Base-by-base conservation (phyloP, 1,140 invertebrate species). In the Musca domestica region DNA sequence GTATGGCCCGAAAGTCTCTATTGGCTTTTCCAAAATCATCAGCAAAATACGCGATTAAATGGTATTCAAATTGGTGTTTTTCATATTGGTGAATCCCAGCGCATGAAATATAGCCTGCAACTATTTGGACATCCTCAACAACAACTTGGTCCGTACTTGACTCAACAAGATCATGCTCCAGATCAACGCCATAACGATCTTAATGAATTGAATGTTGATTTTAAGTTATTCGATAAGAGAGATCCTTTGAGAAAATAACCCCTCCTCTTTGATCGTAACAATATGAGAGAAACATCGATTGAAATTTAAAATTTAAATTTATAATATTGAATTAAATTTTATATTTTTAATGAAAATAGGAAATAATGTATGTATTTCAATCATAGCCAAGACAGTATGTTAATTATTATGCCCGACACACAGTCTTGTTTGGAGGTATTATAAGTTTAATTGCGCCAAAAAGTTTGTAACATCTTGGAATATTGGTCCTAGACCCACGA, bases 51-150 rank as follows among this genome's bases (percentile, higher is more conserved):
- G 4, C 17, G 27, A 3, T 14, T 7, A 2, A n/a, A 61, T 61
- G 56, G 56, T 9, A 34, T 61, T 10, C n/a, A 19, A n/a, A 41
- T 61, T 54, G 66, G 66, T 15, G 4, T 67, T 10, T 67, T 67
- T n/a, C 47, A 25, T 41, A 67, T 67, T 19, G 66, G 66, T 2
- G 51, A 56, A 30, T 67, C 66, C 2, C 27, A 67, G 23, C 19
- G 12, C n/a, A 19, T 34, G 17, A 15, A 67, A 17, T 67, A 41
- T 17, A 46, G 7, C 4, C 1, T 67, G 27, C 54, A 67, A 30
- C 2, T 67, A 41, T n/a, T 67, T 41, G 27, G 56, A 19, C 3
- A 19, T n/a, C n/a, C n/a, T 17, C 5, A 10, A 49, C 4, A 49
- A 5, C 10, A 20, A 19, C 10, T 19, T 19, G n/a, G 56, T 34